Evolutionary conservation across 1,140 invertebrate species (phyloP), one percentile per base, ranked within the genome.

Genomic region (Drosophila insularis): DNA sequence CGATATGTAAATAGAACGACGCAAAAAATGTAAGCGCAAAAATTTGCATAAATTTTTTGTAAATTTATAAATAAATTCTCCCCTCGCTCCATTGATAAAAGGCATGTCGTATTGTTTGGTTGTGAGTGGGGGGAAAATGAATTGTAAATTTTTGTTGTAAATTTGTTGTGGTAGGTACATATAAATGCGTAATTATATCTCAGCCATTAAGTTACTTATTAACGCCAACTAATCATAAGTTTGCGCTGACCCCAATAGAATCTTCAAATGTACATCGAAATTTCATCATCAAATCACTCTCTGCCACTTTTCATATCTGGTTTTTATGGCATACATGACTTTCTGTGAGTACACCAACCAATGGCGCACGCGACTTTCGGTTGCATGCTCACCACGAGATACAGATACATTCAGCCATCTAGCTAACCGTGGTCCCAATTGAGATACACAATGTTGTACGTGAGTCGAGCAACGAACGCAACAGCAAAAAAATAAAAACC

Each of bases 291-390:
- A 37, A 37, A 13, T 37, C 43, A 17, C 7, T 8, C 1, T 43
- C 4, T 14, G n/a, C n/a, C 40, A 27, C 40, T 50, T 65, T 40
- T 19, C 21, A 27, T 62, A 50, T 53, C 14, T 54, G 55, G 37
- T 67, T 68, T 67, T 68, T 60, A 54, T 79, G 82, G 82, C 79
- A 87, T 87, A 87, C 82, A 79, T 87, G 82, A 87, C 82, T 87
- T 63, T 75, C 72, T 7, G 69, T 54, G 59, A 80, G 84, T 84
- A 89, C 71, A 56, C 75, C 71, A 56, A 72, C 54, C 23, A 55
- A 19, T 63, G 78, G 81, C 69, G 81, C 81, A 86, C 82, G 81
- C 40, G 82, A 86, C 82, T 81, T 72, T 84, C 19, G 40, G 81
- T 63, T 71, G 81, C 74, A 81, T 71, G 81, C 69, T 65, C 67